These are phyloP conservation scores for Diploscapter pachys DNA, from an alignment of 1,140 invertebrate genomes.

Conservation along the genomic window DNA sequence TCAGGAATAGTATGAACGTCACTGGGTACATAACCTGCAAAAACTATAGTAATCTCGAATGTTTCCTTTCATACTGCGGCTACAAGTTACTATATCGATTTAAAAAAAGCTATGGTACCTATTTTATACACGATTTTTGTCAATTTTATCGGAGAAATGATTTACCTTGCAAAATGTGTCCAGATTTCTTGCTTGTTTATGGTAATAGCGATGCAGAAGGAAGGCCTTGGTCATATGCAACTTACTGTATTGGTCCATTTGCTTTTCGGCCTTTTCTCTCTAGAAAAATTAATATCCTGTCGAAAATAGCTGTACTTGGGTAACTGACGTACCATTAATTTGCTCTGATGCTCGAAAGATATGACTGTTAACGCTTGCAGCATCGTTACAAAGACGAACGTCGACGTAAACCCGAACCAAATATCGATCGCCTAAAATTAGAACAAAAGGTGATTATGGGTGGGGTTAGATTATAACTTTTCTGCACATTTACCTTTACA, in stretches of 20 bases:
- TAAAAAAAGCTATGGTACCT: too few species aligned
- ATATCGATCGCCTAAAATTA: constrained; percentile 55
- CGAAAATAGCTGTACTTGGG: too few species aligned
- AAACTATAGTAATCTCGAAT: constrained; percentile 37
- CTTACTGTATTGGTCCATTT: too few species aligned
- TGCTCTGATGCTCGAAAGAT: constrained; percentile 48
- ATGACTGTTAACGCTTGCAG: constrained; percentile 56
- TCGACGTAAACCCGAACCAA: constrained; percentile 57
- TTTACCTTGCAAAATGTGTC: constrained; percentile 41
- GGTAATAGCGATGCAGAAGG: constrained; percentile 12
- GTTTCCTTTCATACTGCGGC: constrained; percentile 39
- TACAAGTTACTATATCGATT: constrained; percentile 23
- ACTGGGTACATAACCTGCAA: constrained; percentile 52
- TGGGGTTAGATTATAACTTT: neutral
- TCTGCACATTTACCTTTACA: constrained; percentile 39
- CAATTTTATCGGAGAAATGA: constrained; percentile 34
- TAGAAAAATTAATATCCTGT: neutral
- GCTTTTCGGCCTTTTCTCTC: neutral
- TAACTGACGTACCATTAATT: constrained; percentile 36
- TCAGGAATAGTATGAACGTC: constrained; percentile 53
- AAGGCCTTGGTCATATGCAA: too few species aligned
- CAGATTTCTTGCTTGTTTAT: constrained; percentile 30
- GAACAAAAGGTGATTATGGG: too few species aligned
- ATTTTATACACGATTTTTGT: neutral
- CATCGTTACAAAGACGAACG: constrained; percentile 56